Conservation (phyloP, 2,888 invertebrate species). For the Nasonovia ribisnigri region DNA sequence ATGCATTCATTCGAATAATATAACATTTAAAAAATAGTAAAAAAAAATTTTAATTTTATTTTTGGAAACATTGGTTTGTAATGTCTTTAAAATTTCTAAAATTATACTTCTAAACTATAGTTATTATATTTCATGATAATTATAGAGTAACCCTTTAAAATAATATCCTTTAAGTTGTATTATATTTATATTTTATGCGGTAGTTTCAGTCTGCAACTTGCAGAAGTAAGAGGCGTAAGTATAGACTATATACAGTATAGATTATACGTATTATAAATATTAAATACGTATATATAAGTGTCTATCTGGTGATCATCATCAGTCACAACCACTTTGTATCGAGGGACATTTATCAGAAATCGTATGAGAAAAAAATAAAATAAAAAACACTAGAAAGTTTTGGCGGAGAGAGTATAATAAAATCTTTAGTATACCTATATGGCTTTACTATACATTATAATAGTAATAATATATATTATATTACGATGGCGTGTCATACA, state of each 20-base stretch:
- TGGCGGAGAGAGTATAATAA: neutral
- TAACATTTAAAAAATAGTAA: neutral
- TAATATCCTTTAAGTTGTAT: neutral
- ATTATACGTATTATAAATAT: neutral
- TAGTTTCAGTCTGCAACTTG: too few species aligned
- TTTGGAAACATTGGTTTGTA: neutral
- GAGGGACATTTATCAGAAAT: neutral
- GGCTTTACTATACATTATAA: neutral
- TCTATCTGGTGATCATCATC: neutral
- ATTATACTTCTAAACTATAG: neutral
- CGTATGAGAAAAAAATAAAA: neutral
- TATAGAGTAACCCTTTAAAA: neutral
- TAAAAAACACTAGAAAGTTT: neutral
- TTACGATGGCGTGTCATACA: neutral
- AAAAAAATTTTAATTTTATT: neutral
- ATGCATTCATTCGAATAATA: neutral
- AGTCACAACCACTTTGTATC: neutral
- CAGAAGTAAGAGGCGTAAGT: too few species aligned
- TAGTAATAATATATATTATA: neutral
- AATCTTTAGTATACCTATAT: neutral
- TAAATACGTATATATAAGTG: neutral
- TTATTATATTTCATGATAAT: neutral
- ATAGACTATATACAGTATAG: too few species aligned
- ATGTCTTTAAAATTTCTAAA: neutral
- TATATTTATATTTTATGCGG: too few species aligned